These are phyloP conservation scores for Scalopus aquaticus DNA, from an alignment of 2,113 vertebrate genomes.

Conservation along the genomic window DNA sequence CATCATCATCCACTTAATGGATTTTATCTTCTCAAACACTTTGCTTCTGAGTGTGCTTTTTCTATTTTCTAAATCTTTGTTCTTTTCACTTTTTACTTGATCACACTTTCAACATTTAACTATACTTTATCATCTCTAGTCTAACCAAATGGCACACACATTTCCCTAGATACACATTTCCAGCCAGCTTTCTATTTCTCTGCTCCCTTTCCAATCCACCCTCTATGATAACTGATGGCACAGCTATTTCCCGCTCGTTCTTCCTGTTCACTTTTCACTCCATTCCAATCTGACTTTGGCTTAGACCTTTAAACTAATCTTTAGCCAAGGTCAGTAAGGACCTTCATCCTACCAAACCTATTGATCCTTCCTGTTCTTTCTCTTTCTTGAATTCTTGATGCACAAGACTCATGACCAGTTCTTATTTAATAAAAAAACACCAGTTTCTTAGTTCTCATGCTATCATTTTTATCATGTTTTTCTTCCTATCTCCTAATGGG, in stretches of 20 bases:
- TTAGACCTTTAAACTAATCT: neutral
- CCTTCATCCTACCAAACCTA: neutral
- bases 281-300: neutral
- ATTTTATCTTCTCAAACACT: neutral
- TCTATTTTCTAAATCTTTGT: neutral
- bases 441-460: neutral
- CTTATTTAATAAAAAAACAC: neutral
- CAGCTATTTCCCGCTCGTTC: neutral
- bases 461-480: neutral
- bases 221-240: neutral
- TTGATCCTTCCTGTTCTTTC: neutral
- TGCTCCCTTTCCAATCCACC: neutral
- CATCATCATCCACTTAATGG: too few species aligned
- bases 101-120: neutral
- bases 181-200: neutral
- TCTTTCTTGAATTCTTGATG: neutral
- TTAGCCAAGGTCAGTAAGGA: neutral
- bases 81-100: neutral
- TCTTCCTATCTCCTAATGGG: neutral
- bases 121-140: neutral
- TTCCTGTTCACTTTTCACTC: neutral
- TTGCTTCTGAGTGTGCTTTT: neutral
- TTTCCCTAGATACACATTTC: neutral
- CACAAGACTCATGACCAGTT: too few species aligned
- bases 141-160: neutral